These are phyloP conservation scores for Cryptosula pallasiana DNA, from an alignment of 2,888 invertebrate genomes.

Conservation along the genomic window DNA sequence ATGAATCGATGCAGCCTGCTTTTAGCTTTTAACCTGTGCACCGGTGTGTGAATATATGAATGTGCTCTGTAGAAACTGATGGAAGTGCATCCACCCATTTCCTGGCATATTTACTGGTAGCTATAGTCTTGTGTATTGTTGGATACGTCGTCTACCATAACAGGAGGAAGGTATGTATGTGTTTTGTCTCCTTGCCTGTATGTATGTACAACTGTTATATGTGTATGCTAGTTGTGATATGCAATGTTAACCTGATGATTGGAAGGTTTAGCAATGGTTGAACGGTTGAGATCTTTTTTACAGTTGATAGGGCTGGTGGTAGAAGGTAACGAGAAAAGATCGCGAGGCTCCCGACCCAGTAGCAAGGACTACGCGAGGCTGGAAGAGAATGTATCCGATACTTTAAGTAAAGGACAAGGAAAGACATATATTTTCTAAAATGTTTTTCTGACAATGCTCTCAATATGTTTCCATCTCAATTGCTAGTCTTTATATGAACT, in stretches of 20 bases:
- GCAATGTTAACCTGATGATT: too few species aligned
- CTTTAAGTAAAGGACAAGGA: background rate
- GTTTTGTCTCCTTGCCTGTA: too few species aligned
- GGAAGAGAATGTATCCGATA: constrained; percentile 9
- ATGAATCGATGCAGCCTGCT: too few species aligned
- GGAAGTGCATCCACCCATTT: constrained; percentile 56
- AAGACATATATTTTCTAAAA: constrained; percentile 13
- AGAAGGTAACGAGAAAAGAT: background rate
- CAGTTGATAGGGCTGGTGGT: background rate
- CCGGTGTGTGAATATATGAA: too few species aligned
- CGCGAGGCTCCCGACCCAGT: background rate
- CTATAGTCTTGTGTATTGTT: constrained; percentile 61
- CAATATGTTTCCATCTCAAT: too few species aligned
- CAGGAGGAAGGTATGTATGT: constrained; percentile 61
- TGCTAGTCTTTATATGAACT: too few species aligned
- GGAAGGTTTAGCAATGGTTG: too few species aligned
- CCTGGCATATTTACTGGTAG: constrained; percentile 65
- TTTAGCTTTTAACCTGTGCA: too few species aligned
- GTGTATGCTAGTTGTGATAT: too few species aligned
- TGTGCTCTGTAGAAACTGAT: background rate
- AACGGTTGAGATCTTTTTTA: background rate
- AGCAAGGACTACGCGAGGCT: constrained; percentile 6
- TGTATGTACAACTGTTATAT: too few species aligned
- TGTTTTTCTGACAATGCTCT: background rate
- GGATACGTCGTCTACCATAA: constrained; percentile 63